These are phyloP conservation scores for Anisognathus igniventris DNA, from an alignment of 2,797 vertebrate species.

Conservation along the genomic window DNA sequence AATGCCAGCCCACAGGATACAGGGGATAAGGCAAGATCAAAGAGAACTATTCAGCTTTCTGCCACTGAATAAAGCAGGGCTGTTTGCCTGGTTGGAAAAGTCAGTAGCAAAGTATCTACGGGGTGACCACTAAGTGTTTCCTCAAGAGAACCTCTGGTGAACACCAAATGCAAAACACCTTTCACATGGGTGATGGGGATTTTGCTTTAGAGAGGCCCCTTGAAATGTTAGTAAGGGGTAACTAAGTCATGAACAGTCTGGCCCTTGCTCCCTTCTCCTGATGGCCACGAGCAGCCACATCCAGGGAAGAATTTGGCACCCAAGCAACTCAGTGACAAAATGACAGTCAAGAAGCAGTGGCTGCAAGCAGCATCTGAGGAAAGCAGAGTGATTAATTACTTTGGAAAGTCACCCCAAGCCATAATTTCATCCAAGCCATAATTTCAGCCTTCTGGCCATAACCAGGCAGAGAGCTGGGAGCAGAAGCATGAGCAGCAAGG, in stretches of 20 bases:
- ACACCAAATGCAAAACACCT: background rate
- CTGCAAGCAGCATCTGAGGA: background rate
- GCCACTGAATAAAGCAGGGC: background rate
- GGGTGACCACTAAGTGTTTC: background rate
- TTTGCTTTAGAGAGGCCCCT: background rate
- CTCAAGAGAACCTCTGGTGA: background rate
- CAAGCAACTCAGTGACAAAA: background rate
- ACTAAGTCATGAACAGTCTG: background rate
- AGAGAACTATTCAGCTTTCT: background rate
- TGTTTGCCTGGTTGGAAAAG: background rate
- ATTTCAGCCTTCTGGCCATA: background rate
- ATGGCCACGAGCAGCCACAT: accelerated
- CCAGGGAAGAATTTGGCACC: background rate
- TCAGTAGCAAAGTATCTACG: background rate
- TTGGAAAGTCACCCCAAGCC: background rate
- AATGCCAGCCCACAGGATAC: background rate
- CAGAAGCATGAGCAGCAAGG: background rate
- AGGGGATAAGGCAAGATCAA: background rate
- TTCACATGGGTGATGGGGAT: background rate
- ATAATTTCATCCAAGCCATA: background rate
- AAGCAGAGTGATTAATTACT: background rate
- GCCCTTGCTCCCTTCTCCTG: background rate
- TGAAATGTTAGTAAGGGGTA: background rate
- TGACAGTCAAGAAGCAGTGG: background rate
- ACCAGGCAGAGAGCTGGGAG: background rate